A percentile compares a stretch with the other conserved stretches of the same genome.
Conservation (phyloP, 2,888 invertebrate genomes). For the Cheilosia scutellata region DNA sequence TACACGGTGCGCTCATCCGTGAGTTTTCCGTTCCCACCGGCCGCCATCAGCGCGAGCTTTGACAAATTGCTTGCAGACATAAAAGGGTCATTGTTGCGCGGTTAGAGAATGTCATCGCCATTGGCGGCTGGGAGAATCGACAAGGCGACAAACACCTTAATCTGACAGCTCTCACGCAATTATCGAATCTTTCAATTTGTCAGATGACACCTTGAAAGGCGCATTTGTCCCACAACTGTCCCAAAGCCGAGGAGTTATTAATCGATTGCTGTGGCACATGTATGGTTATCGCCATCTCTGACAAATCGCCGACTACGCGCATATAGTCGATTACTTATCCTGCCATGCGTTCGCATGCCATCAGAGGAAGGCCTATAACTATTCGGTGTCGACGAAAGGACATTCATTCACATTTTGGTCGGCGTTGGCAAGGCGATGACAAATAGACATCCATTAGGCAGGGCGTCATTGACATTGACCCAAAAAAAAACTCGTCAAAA, state of each 20-base stretch:
- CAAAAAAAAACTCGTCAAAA: constrained; percentile 59
- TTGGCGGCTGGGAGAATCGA: constrained; percentile 37
- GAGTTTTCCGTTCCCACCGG: constrained; percentile 58
- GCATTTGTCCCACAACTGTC: constrained; percentile 73
- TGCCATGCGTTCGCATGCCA: neutral
- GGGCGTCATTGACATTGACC: constrained; percentile 68
- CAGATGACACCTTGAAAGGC: constrained; percentile 73
- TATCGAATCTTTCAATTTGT: constrained; percentile 77
- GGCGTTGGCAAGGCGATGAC: constrained; percentile 38
- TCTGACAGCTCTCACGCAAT: constrained; percentile 76
- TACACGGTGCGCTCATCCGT: constrained; percentile 49
- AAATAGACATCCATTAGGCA: constrained; percentile 71
- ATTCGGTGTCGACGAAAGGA: constrained; percentile 67
- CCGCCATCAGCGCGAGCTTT: constrained; percentile 29
- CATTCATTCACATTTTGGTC: constrained; percentile 44
- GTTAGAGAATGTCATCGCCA: constrained; percentile 61
- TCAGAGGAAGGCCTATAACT: constrained; percentile 23
- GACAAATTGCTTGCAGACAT: constrained; percentile 69
- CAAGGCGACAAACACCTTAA: constrained; percentile 63
- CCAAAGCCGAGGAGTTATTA: constrained; percentile 59
- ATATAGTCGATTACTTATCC: constrained; percentile 61
- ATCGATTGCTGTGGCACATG: constrained; percentile 49
- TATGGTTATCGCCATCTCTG: constrained; percentile 56
- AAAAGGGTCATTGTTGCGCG: constrained; percentile 73
- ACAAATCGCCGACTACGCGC: constrained; percentile 54